Base-by-base conservation (phyloP, 2,888 invertebrate species). In the Cecidostiba fungosa region DNA sequence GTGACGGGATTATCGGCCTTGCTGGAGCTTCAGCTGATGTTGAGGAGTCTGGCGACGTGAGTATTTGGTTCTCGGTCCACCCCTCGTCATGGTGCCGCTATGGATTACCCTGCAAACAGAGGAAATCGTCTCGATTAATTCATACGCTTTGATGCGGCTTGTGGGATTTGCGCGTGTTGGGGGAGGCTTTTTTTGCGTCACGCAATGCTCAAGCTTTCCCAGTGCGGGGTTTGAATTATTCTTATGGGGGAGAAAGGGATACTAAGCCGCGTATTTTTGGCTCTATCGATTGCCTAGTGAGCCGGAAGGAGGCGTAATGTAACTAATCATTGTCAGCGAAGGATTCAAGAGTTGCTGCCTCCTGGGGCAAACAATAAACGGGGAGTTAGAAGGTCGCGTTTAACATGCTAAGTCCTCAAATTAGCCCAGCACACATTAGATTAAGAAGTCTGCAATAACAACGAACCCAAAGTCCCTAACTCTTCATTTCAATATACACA, bases 31-130 rank as follows among this genome's bases (percentile, higher is more conserved):
- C 66, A 8, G 66, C 23, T 26, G 29, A 66, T 66, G 29, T 26
- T 12, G 66, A n/a, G 72, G 29, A 29, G 36, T 14, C 29, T 43
- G 26, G 23, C 4, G 12, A 29, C 12, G 39, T 12, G 26, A 29
- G 43, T 83, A 19, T 39, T 50, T 39, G 16, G 12, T 66, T 66
- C n/a, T 32, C 26, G 3, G 26, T 26, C 23, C 19, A n/a, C n/a
- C 69, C 47, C 54, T 82, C 70, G n/a, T 70, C 77, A 82, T 77
- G 54, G 70, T 70, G 54, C 70, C 23, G 23, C 8, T 72, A n/a
- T 23, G 23, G 29, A 36, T 32, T 43, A 47, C 3, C 54, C 82
- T 82, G 39, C 5, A 82, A 82, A 19, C 14, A 10, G 47, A 76
- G 6, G 36, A 62, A 16, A 26, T 69, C 26, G 8, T 19, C 6